A percentile compares a stretch with the other conserved stretches of the same genome.
Conservation (phyloP, 30 jellyfish, hydroid and myxozoan genomes). For the Turritopsis rubra region DNA sequence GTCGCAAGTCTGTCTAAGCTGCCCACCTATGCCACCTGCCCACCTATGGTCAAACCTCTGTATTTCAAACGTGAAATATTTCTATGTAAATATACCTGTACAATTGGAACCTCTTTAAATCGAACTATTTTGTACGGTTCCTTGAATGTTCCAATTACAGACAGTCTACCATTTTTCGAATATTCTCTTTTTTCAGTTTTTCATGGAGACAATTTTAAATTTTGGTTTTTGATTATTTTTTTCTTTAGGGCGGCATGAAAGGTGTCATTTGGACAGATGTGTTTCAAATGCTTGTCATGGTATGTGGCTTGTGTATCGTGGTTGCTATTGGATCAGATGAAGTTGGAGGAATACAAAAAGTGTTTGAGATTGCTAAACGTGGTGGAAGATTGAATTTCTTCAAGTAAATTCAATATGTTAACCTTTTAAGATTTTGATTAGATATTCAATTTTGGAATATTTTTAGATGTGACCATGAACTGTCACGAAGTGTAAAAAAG, state of each 20-base stretch:
- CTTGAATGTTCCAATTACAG: too few relatives aligned
- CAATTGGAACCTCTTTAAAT: too few relatives aligned
- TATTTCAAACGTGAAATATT: too few relatives aligned
- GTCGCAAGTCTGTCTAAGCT: not conserved
- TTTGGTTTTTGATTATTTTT: not conserved
- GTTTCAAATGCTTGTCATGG: conserved; percentile 51
- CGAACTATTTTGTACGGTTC: too few relatives aligned
- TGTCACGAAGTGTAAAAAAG: too few relatives aligned
- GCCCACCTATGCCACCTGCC: too few relatives aligned
- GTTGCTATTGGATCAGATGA: conserved; percentile 48
- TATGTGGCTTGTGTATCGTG: conserved; percentile 44
- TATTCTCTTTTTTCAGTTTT: not conserved
- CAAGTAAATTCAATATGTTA: not conserved
- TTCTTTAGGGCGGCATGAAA: conserved; percentile 72
- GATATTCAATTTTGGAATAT: too few relatives aligned
- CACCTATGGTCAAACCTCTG: too few relatives aligned
- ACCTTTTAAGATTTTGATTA: not conserved
- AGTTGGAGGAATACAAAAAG: conserved; percentile 50
- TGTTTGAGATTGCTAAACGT: conserved; percentile 35
- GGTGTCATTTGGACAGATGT: conserved; percentile 86
- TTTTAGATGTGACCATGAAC: too few relatives aligned
- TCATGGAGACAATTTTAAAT: too few relatives aligned
- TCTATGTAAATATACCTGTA: too few relatives aligned
- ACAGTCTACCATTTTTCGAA: too few relatives aligned
- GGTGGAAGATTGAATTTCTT: conserved; percentile 36